Percentiles rank a stretch among this genome's conserved stretches.
phyloP scores from a whole-genome alignment of 1,140 invertebrate species.

The Dryas iulia region DNA sequence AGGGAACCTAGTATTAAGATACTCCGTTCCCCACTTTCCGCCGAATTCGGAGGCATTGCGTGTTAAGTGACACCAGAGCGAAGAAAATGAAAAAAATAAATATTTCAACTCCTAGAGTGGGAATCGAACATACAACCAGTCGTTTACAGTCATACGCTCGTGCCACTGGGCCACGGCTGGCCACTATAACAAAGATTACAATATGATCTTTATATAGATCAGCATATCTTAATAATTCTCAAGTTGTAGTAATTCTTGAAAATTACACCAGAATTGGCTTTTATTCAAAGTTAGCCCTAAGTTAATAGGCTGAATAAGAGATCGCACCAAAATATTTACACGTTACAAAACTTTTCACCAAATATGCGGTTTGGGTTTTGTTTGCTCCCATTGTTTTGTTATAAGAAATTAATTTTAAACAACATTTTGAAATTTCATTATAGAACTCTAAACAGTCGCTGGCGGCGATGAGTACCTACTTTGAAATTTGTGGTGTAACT shows the following conservation, averaged over 20 bases:
- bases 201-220: no score
- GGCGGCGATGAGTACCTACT: not conserved
- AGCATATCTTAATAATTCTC: no score
- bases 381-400: constrained; percentile 2
- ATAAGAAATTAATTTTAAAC: constrained; percentile 4
- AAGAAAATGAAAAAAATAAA: no score
- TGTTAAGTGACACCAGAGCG: no score
- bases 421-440: constrained; percentile 7
- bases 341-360: constrained; percentile 1
- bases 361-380: constrained; percentile 2
- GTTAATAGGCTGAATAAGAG: constrained; percentile 1
- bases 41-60: no score
- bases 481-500: not conserved
- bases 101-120: no score
- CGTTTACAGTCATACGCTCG: no score
- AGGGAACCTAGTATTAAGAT: no score
- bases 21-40: no score
- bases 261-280: not conserved
- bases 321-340: constrained; percentile 10
- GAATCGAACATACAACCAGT: no score
- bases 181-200: no score
- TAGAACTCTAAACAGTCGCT: not conserved
- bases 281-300: not conserved
- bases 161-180: no score
- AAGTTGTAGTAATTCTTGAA: not conserved